These are phyloP conservation scores for Motacilla alba DNA, from an alignment of 2,113 vertebrate species.

Conservation along the genomic window DNA sequence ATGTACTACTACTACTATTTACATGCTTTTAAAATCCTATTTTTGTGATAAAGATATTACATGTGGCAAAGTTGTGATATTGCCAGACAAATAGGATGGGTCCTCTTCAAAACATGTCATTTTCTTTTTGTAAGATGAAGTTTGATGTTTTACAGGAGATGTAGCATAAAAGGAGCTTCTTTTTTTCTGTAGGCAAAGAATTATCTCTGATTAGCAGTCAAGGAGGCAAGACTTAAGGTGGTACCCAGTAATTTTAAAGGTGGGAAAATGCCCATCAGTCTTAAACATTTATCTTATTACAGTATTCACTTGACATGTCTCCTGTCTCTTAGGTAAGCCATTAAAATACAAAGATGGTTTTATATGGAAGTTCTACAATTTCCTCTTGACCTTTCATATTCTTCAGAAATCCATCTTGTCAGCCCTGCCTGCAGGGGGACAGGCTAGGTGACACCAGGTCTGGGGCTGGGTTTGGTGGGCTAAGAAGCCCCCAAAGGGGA, in stretches of 20 bases:
- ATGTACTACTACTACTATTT: background rate
- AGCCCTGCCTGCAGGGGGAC: background rate
- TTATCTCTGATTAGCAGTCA: background rate
- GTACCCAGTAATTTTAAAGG: background rate
- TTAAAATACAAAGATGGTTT: background rate
- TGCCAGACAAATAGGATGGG: background rate
- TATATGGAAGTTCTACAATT: background rate
- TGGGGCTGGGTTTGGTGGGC: background rate
- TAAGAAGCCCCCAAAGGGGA: fast-evolving
- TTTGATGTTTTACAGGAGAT: background rate
- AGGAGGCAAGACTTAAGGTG: background rate
- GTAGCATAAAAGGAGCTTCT: background rate
- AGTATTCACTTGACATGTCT: background rate
- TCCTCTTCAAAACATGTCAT: background rate
- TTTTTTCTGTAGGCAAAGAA: background rate
- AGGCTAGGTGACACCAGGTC: background rate
- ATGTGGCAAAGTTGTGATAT: background rate
- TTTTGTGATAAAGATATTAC: background rate
- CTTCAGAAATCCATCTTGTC: background rate
- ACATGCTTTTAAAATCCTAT: background rate
- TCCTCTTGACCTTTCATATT: background rate
- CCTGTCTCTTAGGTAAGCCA: background rate
- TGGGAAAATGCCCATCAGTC: background rate
- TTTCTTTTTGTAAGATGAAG: background rate
- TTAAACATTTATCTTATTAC: background rate